Base-by-base conservation (phyloP, 1,140 invertebrate genomes). In the Brachionus rotundiformis region DNA sequence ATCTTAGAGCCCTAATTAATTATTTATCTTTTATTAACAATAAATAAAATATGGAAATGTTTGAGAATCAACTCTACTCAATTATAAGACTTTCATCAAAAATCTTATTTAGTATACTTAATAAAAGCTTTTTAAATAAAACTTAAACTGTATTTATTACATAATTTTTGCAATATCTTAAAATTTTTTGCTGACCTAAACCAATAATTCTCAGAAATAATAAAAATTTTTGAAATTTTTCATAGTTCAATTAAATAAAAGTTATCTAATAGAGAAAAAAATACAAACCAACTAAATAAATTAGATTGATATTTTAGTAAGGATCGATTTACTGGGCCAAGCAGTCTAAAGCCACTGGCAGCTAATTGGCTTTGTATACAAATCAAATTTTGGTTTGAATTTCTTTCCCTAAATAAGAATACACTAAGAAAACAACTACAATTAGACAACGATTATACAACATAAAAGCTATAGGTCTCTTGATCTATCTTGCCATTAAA, bases 141-240 rank as follows among this genome's bases (percentile, higher is more conserved):
- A 11, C 36, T 1, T 19, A 54, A 54, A 54, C 19, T 54, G 19
- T 8, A 8, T 54, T 19, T n/a, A 54, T 54, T 54, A 54, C 47
- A 54, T 54, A 54, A 54, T 54, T 54, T n/a, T 54, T 1, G 19
- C 47, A 5, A 54, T n/a, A 54, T 23, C 19, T 13, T 41, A 13
- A 2, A 19, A 25, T 19, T 54, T n/a, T 54, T 54, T 25, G 47
- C 47, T 54, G 47, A 54, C 47, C 47, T 25, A 54, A 54, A 54
- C 16, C 4, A 23, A 23, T 23, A 4, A 19, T 54, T 54, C 47
- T 23, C 19, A 54, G 19, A 54, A 54, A 54, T 54, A 16, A 54
- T 54, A 54, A 54, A 54, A 49, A 54, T 16, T 23, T 54, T 54
- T 54, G 47, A 54, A 54, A 54, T 54, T 54, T 54, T 54, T 54